A percentile compares a stretch with the other conserved stretches of the same genome.
phyloP scores from a whole-genome alignment of 2,113 vertebrate genomes.

The Poecilia latipinna region DNA sequence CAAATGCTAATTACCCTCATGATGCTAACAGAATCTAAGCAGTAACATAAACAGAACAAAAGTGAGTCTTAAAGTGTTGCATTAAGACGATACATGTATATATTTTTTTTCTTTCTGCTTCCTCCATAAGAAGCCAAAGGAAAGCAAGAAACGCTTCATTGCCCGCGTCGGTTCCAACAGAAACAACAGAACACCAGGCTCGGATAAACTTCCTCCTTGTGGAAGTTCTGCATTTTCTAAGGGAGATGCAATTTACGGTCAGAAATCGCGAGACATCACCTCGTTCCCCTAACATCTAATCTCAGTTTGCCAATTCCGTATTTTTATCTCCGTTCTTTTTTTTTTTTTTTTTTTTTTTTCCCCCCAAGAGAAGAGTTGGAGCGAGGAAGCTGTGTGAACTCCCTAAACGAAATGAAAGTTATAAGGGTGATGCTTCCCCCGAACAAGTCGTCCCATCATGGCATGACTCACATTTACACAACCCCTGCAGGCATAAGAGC shows the following conservation, averaged over 20 bases:
- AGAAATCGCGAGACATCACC: conserved; percentile 22
- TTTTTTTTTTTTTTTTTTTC: conserved; percentile 8
- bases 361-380: conserved; percentile 37
- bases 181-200: neutral
- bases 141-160: neutral
- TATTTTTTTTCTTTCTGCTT: neutral
- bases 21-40: neutral
- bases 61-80: too few relatives aligned
- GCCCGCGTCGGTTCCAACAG: neutral
- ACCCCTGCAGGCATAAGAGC: conserved; percentile 67
- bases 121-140: neutral
- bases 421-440: conserved; percentile 66
- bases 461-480: conserved; percentile 73
- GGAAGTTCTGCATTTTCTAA: neutral
- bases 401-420: conserved; percentile 67
- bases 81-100: too few relatives aligned
- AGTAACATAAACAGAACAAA: neutral
- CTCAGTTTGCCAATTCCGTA: conserved; percentile 39
- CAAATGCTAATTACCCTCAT: neutral
- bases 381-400: conserved; percentile 62
- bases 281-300: conserved; percentile 29
- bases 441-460: conserved; percentile 69
- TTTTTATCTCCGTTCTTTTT: conserved; percentile 41
- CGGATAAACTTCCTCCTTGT: neutral
- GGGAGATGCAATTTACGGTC: conserved; percentile 4